A percentile compares a stretch with the other conserved stretches of the same genome.
phyloP scores from a whole-genome alignment of 2,797 vertebrate species.

The Brachymystax lenok region DNA sequence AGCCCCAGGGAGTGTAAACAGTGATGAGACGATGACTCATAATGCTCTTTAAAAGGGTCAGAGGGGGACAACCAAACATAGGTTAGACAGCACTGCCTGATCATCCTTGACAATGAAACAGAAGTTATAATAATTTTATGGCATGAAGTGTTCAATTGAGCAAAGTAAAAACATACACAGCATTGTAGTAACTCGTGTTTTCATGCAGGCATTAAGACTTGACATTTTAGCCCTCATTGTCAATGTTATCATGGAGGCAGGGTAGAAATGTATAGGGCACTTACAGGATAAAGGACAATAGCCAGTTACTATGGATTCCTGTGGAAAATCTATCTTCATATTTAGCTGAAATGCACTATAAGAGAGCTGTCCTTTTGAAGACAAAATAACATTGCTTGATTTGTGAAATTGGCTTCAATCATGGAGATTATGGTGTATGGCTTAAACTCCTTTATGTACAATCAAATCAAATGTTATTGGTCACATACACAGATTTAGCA shows the following conservation, averaged over 20 bases:
- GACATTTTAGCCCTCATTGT: too few relatives aligned
- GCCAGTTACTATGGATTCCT: not conserved
- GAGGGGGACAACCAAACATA: too few relatives aligned
- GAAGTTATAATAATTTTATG: not conserved
- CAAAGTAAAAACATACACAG: not conserved
- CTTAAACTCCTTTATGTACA: too few relatives aligned
- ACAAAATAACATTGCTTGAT: not conserved
- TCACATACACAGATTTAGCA: too few relatives aligned
- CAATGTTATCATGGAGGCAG: not conserved
- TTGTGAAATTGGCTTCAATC: conserved; percentile 6
- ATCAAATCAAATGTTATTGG: too few relatives aligned
- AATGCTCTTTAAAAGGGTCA: too few relatives aligned
- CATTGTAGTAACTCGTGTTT: too few relatives aligned
- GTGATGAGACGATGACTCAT: too few relatives aligned
- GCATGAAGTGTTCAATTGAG: not conserved
- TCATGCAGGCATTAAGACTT: too few relatives aligned
- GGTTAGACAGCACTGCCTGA: too few relatives aligned
- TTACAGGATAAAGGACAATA: not conserved
- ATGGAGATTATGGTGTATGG: not conserved
- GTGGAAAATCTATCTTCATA: not conserved
- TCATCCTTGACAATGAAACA: too few relatives aligned
- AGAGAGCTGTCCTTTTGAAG: conserved; percentile 1
- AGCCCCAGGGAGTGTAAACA: too few relatives aligned
- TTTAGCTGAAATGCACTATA: not conserved
- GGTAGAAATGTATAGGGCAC: not conserved